Conservation (phyloP, 2,888 invertebrate genomes). For the Dryobota labecula region DNA sequence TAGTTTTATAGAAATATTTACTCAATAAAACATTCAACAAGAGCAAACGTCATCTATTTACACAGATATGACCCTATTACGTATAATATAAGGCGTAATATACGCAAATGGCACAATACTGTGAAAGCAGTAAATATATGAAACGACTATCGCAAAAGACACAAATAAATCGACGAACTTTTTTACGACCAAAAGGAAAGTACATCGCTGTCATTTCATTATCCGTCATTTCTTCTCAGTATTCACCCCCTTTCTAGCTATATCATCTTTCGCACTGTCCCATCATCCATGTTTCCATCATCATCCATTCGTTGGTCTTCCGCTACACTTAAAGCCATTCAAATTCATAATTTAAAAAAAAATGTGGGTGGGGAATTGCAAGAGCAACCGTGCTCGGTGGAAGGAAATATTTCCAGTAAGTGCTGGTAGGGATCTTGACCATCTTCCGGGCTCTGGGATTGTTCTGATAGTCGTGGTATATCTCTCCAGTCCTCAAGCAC, state of each 20-base stretch:
- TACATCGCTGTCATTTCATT: neutral
- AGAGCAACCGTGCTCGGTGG: too few relatives aligned
- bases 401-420: too few relatives aligned
- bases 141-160: constrained; percentile 4
- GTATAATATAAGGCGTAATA: neutral
- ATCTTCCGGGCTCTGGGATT: too few relatives aligned
- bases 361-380: too few relatives aligned
- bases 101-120: constrained; percentile 9
- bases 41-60: neutral
- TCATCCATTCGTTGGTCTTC: neutral
- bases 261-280: neutral
- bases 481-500: too few relatives aligned
- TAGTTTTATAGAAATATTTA: neutral
- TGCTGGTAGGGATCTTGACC: too few relatives aligned
- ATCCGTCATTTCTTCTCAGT: neutral
- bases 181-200: neutral
- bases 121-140: constrained; percentile 9
- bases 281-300: too few relatives aligned
- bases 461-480: too few relatives aligned
- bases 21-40: neutral
- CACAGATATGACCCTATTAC: neutral
- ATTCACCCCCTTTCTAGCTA: neutral
- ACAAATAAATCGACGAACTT: constrained; percentile 22
- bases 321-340: neutral
- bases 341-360: neutral